Evolutionary conservation across 2,888 invertebrate species (phyloP).

Genomic region (Aphodius sticticus): DNA sequence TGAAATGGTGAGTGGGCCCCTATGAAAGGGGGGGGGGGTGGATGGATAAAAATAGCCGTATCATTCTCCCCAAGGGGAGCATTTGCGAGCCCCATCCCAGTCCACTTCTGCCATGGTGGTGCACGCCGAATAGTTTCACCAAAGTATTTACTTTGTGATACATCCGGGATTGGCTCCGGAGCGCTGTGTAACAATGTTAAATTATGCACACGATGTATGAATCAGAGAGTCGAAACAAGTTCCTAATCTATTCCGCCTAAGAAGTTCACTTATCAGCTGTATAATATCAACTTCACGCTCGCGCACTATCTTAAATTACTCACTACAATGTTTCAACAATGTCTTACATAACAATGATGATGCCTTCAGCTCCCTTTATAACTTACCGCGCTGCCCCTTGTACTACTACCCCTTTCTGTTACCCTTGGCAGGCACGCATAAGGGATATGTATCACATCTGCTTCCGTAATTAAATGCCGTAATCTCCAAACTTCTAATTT

Average conservation of each 20-base stretch:
- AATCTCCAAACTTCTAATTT: neutral
- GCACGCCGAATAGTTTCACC: neutral
- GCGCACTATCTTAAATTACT: neutral
- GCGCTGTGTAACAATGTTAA: slow-evolving; percentile 31
- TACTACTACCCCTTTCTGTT: neutral
- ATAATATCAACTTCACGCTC: neutral
- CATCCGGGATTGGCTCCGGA: neutral
- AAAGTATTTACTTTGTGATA: slow-evolving; percentile 4
- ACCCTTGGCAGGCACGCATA: neutral
- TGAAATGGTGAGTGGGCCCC: neutral
- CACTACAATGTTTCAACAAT: neutral
- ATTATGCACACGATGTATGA: slow-evolving; percentile 48
- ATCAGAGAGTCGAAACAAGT: slow-evolving; percentile 46
- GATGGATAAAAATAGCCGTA: neutral
- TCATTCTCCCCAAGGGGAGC: neutral
- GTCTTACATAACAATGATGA: neutral
- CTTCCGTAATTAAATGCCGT: neutral
- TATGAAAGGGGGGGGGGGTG: neutral
- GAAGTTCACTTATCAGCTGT: neutral
- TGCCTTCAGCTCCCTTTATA: neutral
- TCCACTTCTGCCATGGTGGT: neutral
- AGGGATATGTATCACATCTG: neutral
- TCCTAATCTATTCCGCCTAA: slow-evolving; percentile 46
- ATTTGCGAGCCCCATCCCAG: neutral
- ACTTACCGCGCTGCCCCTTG: neutral